Percentiles rank a stretch among this genome's conserved stretches.
phyloP scores from a whole-genome alignment of 2,888 invertebrate species.

The Epistrophe grossulariae region DNA sequence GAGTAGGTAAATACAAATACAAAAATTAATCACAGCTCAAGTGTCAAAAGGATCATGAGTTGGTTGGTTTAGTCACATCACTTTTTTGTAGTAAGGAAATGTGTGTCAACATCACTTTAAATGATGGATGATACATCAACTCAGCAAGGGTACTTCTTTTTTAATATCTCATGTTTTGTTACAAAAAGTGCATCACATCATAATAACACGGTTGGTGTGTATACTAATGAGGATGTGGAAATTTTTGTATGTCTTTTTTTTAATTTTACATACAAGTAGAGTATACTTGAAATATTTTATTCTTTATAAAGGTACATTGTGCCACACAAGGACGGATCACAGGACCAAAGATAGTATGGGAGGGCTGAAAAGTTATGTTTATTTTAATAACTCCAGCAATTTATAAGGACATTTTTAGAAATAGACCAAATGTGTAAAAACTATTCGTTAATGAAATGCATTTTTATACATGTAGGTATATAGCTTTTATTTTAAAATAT shows the following conservation, averaged over 20 bases:
- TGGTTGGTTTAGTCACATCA: conserved; percentile 37
- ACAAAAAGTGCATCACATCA: conserved; percentile 61
- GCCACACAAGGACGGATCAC: not conserved
- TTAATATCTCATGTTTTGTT: conserved; percentile 47
- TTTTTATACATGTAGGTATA: too few species aligned
- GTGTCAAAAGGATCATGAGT: conserved; percentile 51
- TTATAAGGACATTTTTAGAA: not conserved
- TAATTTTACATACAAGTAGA: not conserved
- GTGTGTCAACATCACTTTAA: conserved; percentile 69
- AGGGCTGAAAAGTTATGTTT: not conserved
- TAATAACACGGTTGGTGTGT: conserved; percentile 19
- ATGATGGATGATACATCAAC: conserved; percentile 57
- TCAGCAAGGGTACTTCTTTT: conserved; percentile 31
- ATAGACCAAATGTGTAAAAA: not conserved
- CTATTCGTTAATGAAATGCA: too few species aligned
- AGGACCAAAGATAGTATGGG: too few species aligned
- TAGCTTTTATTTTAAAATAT: too few species aligned
- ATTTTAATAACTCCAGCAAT: not conserved
- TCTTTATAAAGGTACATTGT: not conserved
- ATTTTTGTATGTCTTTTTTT: conserved; percentile 54
- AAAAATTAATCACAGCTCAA: conserved; percentile 61
- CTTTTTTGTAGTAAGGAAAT: conserved; percentile 30
- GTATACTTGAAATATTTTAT: not conserved
- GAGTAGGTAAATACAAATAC: conserved; percentile 6
- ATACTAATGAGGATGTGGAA: conserved; percentile 67